phyloP scores from a whole-genome alignment of 2,888 invertebrate species.

The Yponomeuta sedellus region DNA sequence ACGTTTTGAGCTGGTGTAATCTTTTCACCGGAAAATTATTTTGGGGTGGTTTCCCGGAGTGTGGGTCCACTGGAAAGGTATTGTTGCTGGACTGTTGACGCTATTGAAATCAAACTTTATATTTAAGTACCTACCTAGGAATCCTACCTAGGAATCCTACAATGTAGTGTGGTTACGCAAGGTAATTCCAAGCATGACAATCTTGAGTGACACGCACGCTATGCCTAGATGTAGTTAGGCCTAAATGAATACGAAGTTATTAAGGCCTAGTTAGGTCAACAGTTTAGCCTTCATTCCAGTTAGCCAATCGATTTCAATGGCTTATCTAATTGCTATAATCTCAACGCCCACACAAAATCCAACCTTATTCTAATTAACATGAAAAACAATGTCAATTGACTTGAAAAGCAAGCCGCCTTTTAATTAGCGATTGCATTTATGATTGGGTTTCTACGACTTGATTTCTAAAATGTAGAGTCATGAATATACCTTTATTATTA shows the following conservation, averaged over 20 bases:
- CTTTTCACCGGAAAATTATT: conserved; percentile 58
- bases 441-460: not conserved
- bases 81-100: too few species aligned
- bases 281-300: not conserved
- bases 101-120: too few species aligned
- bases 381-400: conserved; percentile 11
- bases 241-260: not conserved
- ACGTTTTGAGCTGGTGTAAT: conserved; percentile 17
- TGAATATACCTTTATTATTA: conserved; percentile 3
- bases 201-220: too few species aligned
- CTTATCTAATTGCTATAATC: conserved; percentile 2
- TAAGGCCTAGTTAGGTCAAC: conserved; percentile 18
- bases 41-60: conserved; percentile 22
- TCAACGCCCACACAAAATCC: not conserved
- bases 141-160: too few species aligned
- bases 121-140: too few species aligned
- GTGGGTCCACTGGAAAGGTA: not conserved
- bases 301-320: not conserved
- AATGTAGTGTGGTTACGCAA: too few species aligned
- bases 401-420: not conserved
- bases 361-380: conserved; percentile 4
- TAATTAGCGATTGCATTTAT: conserved; percentile 7
- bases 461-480: not conserved
- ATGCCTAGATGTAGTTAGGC: too few species aligned
- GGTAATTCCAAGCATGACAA: too few species aligned